A percentile compares a stretch with the other conserved stretches of the same genome.
These are phyloP conservation scores for Lycaon pictus DNA, from an alignment of 2,113 vertebrate species.

Conservation along the genomic window DNA sequence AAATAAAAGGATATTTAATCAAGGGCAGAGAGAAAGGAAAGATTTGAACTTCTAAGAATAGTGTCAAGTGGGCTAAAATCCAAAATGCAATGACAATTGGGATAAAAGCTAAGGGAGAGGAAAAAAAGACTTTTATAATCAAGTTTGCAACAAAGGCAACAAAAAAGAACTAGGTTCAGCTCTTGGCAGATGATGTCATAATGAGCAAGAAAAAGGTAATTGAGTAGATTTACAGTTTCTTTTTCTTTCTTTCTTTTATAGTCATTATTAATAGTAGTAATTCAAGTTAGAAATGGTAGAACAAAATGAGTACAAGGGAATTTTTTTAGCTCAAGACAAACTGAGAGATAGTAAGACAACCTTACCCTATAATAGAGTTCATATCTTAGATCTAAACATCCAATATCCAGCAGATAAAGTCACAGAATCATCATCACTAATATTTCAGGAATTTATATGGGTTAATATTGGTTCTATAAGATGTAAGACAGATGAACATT, in stretches of 20 bases:
- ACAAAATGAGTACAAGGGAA: neutral
- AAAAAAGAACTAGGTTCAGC: neutral
- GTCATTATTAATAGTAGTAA: neutral
- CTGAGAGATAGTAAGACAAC: neutral
- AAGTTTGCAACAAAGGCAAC: slow-evolving; percentile 7
- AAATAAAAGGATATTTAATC: neutral
- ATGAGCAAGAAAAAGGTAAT: slow-evolving; percentile 14
- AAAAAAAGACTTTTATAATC: neutral
- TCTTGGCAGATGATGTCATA: neutral
- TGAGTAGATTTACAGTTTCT: neutral
- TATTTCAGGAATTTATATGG: neutral
- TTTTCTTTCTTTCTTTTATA: neutral
- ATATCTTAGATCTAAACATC: neutral
- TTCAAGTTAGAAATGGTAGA: neutral
- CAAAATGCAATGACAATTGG: slow-evolving; percentile 38
- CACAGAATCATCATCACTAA: neutral
- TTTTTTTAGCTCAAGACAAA: slow-evolving; percentile 16
- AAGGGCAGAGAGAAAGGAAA: neutral
- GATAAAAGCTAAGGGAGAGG: neutral
- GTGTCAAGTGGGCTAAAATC: neutral
- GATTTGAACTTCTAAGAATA: neutral
- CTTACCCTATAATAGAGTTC: neutral
- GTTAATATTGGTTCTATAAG: neutral
- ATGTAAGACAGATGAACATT: neutral
- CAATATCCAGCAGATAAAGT: neutral